Percentiles rank a stretch among this genome's conserved stretches.
phyloP scores from a whole-genome alignment of 2,888 invertebrate genomes.

The Phalera bucephala region DNA sequence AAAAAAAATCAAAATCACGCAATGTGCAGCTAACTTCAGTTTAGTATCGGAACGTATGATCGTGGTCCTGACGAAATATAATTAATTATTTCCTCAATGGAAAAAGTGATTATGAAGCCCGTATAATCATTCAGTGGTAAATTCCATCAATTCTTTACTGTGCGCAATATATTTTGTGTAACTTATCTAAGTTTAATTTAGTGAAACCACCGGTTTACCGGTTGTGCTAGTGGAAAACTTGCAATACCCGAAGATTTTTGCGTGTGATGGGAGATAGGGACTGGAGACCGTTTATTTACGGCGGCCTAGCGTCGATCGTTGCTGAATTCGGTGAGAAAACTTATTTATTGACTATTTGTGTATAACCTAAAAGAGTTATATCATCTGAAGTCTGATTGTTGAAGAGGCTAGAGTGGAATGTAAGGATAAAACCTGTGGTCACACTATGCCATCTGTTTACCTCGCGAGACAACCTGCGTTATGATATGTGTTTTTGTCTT shows the following conservation, averaged over 20 bases:
- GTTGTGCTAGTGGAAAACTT: constrained; percentile 16
- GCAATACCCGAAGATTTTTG: constrained; percentile 15
- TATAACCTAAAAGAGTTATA: constrained; percentile 27
- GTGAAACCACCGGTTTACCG: constrained; percentile 13
- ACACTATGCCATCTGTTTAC: too few species aligned
- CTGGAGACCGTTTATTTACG: constrained; percentile 97
- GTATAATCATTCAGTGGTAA: neutral
- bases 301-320: constrained; percentile 95
- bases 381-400: too few species aligned
- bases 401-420: too few species aligned
- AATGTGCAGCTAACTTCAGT: too few species aligned
- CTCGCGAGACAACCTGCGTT: too few species aligned
- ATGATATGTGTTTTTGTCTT: too few species aligned
- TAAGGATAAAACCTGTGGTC: too few species aligned
- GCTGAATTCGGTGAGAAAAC: constrained; percentile 93
- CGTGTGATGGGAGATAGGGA: constrained; percentile 89
- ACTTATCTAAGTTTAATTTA: too few species aligned
- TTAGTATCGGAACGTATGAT: too few species aligned
- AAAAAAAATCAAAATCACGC: too few species aligned
- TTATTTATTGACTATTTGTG: constrained; percentile 1
- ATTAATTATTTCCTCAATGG: constrained; percentile 1
- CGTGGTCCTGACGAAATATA: constrained; percentile 8
- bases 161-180: too few species aligned
- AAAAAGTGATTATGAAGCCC: constrained; percentile 1
- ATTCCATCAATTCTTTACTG: neutral